Conservation (phyloP, 2,888 invertebrate genomes). For the Pristionchus fissidentatus region DNA sequence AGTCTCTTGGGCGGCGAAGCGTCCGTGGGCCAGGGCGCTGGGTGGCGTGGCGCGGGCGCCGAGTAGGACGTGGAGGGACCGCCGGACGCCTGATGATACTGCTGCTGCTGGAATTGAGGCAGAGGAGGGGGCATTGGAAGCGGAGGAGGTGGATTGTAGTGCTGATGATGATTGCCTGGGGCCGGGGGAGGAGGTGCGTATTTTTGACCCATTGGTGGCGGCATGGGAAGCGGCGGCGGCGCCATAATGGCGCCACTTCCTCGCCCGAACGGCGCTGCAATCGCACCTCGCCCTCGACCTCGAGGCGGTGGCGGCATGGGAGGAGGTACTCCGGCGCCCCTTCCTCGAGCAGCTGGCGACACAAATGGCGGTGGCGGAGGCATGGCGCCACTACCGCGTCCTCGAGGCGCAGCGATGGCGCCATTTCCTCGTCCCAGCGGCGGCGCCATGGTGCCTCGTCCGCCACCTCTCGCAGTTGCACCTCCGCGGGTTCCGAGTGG, state of each 20-base stretch:
- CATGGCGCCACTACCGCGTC: not conserved
- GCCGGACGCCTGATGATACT: not conserved
- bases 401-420: conserved; percentile 1
- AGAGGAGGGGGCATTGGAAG: not conserved
- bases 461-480: not conserved
- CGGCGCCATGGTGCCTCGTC: not conserved
- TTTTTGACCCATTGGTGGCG: not conserved
- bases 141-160: not conserved
- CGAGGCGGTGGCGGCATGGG: not conserved
- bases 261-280: not conserved
- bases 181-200: not conserved
- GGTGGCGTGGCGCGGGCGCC: not conserved
- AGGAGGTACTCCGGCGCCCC: not conserved
- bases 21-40: conserved; percentile 12
- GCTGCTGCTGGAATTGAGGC: not conserved
- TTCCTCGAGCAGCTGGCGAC: not conserved
- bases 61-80: not conserved
- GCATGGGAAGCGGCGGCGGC: conserved; percentile 1
- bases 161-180: not conserved
- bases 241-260: not conserved
- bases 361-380: not conserved
- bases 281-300: not conserved
- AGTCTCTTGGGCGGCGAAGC: not conserved
- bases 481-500: not conserved
- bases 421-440: not conserved